A percentile compares a stretch with the other conserved stretches of the same genome.
Evolutionary conservation across 2,888 invertebrate genomes (phyloP).

Genomic region (Mesorhabditis belari): DNA sequence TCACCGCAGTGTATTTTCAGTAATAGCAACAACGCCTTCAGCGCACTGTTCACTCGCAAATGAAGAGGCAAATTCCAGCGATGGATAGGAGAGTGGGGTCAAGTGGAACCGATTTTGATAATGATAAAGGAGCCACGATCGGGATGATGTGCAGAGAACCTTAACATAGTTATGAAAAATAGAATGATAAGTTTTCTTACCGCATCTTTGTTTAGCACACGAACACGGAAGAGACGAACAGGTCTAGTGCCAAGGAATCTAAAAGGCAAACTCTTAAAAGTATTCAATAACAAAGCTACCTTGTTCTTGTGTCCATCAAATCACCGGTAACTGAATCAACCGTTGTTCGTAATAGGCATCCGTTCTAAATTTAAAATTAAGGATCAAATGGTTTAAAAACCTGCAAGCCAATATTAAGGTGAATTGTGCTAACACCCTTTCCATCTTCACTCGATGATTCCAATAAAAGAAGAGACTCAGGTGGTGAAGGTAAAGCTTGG

Average conservation of each 20-base stretch:
- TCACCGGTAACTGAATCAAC: slow-evolving; percentile 92
- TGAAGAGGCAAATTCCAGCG: slow-evolving; percentile 91
- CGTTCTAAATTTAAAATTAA: slow-evolving; percentile 65
- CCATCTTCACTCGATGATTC: slow-evolving; percentile 61
- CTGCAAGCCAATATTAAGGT: slow-evolving; percentile 83
- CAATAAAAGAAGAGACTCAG: slow-evolving; percentile 91
- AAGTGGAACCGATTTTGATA: slow-evolving; percentile 75
- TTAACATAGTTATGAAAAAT: slow-evolving; percentile 21
- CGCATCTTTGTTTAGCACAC: slow-evolving; percentile 90
- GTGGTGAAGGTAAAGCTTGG: slow-evolving; percentile 78
- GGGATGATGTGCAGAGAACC: slow-evolving; percentile 88
- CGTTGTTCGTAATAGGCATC: slow-evolving; percentile 83
- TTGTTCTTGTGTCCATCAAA: slow-evolving; percentile 88
- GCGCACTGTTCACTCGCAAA: slow-evolving; percentile 92
- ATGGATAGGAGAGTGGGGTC: slow-evolving; percentile 67
- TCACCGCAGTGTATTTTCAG: slow-evolving; percentile 81
- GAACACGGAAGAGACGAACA: slow-evolving; percentile 88
- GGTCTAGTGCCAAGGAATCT: slow-evolving; percentile 75
- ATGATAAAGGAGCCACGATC: slow-evolving; percentile 95
- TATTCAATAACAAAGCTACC: slow-evolving; percentile 64
- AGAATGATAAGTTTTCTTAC: slow-evolving; percentile 57
- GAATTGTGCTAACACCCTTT: slow-evolving; percentile 41
- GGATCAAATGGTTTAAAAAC: slow-evolving; percentile 37
- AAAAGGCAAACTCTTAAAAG: neutral
- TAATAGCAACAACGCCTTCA: slow-evolving; percentile 97